Evolutionary conservation across 2,888 invertebrate species (phyloP).

Genomic region (Plutella xylostella): DNA sequence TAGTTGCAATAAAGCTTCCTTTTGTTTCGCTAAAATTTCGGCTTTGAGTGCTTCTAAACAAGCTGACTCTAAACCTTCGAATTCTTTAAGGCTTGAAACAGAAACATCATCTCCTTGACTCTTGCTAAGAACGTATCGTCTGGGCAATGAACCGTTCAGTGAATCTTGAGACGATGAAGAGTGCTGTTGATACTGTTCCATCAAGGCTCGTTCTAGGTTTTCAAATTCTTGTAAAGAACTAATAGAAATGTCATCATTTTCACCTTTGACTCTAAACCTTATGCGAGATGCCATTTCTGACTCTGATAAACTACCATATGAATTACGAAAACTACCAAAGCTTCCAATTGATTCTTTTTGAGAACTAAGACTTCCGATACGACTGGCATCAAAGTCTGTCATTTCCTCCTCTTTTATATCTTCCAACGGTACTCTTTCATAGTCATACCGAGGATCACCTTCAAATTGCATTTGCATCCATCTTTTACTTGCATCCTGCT

Average conservation of each 20-base stretch:
- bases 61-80: conserved; percentile 91
- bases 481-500: conserved; percentile 80
- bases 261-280: conserved; percentile 85
- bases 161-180: conserved; percentile 90
- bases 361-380: conserved; percentile 82
- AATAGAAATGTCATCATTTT: conserved; percentile 92
- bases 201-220: conserved; percentile 86
- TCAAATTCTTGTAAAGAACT: conserved; percentile 96
- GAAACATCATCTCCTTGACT: conserved; percentile 89
- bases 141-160: conserved; percentile 83
- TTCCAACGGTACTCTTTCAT: conserved; percentile 86
- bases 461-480: conserved; percentile 94
- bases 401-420: conserved; percentile 94
- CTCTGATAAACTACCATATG: conserved; percentile 92
- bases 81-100: conserved; percentile 89
- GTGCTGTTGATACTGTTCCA: conserved; percentile 80
- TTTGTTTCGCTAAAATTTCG: conserved; percentile 86
- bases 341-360: conserved; percentile 84
- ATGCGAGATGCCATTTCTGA: conserved; percentile 88
- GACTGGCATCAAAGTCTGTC: conserved; percentile 85
- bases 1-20: conserved; percentile 80
- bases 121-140: conserved; percentile 75
- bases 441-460: conserved; percentile 81
- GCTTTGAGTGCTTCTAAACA: conserved; percentile 86
- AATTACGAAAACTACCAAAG: conserved; percentile 86